Base-by-base conservation (phyloP, 2,113 vertebrate species). In the Syrmaticus mikado region DNA sequence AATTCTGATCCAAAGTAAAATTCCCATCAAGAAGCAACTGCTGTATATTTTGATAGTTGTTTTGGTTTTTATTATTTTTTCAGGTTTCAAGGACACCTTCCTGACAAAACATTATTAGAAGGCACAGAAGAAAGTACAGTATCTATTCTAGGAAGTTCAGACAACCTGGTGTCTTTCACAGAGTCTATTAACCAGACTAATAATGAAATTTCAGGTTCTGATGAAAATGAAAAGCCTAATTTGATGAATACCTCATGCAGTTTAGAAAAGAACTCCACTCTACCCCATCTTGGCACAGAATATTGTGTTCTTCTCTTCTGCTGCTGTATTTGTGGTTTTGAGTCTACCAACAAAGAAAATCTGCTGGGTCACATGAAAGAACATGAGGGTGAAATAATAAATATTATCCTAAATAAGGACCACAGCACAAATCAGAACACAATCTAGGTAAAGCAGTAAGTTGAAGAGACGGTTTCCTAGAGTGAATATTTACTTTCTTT, bases 291-390 rank as follows among this genome's bases (percentile, higher is more conserved):
- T 15, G 97, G 97, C 22, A 98, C 98, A 95, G 99, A 99, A 91
- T 99, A 99, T 85, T 99, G 99, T 8, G 97, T 99, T 93, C 97
- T 99, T 46, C 96, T 99, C 78, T 99, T 99, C 98, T 99, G 99
- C 96, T 99, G 99, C 97, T 99, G 99, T 41, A 99, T 99, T 96
- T 99, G 99, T 46, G 99, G 99, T 57, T 99, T 99, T 40, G 99
- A 99, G 93, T 99, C 99, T 28, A 99, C 98, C 87, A 99, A 98
- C 95, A 99, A 99, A 95, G 99, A 99, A 93, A 98, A 98, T 32
- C 98, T 99, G 87, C 98, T 99, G 97, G 99, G 99, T 96, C 99
- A 99, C 87, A 99, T 99, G 99, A 99, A 99, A 96, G 99, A 99
- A 92, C 99, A 99, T 10, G 99, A 99, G 91, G 99, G 99, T 30